phyloP scores from a whole-genome alignment of 1,140 invertebrate species.

The Leguminivora glycinivorella region DNA sequence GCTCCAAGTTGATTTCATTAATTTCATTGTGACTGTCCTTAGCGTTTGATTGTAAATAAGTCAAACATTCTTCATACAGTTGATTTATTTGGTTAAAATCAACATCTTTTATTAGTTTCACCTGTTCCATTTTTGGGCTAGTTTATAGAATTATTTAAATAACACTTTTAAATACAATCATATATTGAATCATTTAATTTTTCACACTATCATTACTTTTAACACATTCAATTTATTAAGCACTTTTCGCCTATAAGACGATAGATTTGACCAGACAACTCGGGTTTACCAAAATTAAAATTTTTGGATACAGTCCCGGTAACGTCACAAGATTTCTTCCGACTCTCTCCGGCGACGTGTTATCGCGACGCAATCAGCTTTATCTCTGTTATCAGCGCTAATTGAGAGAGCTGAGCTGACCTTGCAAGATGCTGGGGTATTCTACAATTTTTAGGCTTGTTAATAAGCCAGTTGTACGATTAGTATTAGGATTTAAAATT shows the following conservation, averaged over 20 bases:
- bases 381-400: conserved; percentile 24
- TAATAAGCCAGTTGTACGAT: not conserved
- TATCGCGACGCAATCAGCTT: conserved; percentile 19
- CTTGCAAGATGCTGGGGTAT: conserved; percentile 1
- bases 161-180: not conserved
- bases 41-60: conserved; percentile 53
- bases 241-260: not conserved
- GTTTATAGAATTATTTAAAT: conserved; percentile 16
- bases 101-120: conserved; percentile 37
- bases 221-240: not conserved
- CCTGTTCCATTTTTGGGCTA: conserved; percentile 31
- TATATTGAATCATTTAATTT: not conserved
- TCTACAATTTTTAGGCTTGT: not conserved
- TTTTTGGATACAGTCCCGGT: not conserved
- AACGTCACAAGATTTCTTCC: not conserved
- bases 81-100: conserved; percentile 60
- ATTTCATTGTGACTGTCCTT: conserved; percentile 25
- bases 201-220: not conserved
- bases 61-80: conserved; percentile 68
- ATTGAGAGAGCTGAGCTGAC: conserved; percentile 15
- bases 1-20: conserved; percentile 30
- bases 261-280: not conserved
- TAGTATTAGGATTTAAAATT: too few relatives aligned
- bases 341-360: conserved; percentile 4
- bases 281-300: not conserved